These are phyloP conservation scores for Neotoma lepida DNA, from an alignment of 2,113 vertebrate species.

Conservation along the genomic window DNA sequence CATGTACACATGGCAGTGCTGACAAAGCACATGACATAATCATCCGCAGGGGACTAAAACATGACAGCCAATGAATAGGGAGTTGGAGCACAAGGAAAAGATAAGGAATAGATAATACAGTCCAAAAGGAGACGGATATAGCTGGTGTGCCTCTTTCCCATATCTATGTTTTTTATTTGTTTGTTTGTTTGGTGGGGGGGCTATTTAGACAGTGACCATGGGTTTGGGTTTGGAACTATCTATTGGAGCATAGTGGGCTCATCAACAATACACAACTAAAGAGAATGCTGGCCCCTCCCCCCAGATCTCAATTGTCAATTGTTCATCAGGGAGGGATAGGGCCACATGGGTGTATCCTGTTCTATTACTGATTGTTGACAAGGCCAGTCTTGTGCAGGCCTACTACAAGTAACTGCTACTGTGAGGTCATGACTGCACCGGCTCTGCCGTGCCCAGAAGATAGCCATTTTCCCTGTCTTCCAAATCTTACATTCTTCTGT, in stretches of 20 bases:
- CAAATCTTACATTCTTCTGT: background rate
- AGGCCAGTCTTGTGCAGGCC: background rate
- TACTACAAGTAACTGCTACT: background rate
- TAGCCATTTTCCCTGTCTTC: background rate
- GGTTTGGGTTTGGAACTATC: background rate
- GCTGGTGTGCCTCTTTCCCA: background rate
- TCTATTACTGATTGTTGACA: background rate
- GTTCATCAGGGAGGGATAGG: no score
- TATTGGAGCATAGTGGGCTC: background rate
- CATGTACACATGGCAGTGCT: no score
- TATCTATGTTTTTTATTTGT: background rate
- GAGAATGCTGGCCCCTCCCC: background rate
- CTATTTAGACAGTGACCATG: background rate
- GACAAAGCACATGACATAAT: background rate
- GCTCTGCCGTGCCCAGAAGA: background rate
- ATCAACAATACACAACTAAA: background rate
- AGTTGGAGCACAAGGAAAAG: constrained; percentile 7
- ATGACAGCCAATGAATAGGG: background rate
- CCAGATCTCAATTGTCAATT: background rate
- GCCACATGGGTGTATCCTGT: background rate
- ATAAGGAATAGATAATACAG: background rate
- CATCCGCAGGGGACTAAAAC: background rate
- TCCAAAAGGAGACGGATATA: background rate
- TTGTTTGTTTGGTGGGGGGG: background rate
- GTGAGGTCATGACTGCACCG: background rate